Conservation (phyloP, 2,113 vertebrate genomes). For the Emydocephalus ijimae region DNA sequence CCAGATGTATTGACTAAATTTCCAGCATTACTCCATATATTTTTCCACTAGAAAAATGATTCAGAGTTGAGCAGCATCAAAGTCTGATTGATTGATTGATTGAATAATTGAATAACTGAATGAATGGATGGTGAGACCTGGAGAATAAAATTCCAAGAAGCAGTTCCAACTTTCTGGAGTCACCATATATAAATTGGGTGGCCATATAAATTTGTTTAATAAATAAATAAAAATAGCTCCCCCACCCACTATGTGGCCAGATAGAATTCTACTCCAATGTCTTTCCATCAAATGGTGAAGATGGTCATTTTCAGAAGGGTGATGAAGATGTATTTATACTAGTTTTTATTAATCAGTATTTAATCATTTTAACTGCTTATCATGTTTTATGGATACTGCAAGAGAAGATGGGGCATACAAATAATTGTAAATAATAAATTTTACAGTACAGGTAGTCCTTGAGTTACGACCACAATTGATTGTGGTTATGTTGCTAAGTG, state of each 20-base stretch:
- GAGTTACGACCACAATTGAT: too few species aligned
- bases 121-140: background rate
- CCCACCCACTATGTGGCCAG: background rate
- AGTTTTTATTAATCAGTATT: background rate
- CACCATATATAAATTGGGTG: background rate
- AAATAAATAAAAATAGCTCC: background rate
- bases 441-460: background rate
- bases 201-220: background rate
- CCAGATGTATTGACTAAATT: background rate
- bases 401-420: background rate
- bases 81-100: background rate
- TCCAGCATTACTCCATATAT: background rate
- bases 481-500: too few species aligned
- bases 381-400: background rate
- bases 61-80: background rate
- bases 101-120: background rate
- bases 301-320: background rate
- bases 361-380: background rate
- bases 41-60: background rate
- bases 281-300: background rate
- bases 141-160: background rate
- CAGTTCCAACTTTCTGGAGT: background rate
- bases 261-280: background rate
- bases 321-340: background rate
- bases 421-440: background rate